phyloP scores from a whole-genome alignment of 2,888 invertebrate species.

The Stenchaetothrips biformis region DNA sequence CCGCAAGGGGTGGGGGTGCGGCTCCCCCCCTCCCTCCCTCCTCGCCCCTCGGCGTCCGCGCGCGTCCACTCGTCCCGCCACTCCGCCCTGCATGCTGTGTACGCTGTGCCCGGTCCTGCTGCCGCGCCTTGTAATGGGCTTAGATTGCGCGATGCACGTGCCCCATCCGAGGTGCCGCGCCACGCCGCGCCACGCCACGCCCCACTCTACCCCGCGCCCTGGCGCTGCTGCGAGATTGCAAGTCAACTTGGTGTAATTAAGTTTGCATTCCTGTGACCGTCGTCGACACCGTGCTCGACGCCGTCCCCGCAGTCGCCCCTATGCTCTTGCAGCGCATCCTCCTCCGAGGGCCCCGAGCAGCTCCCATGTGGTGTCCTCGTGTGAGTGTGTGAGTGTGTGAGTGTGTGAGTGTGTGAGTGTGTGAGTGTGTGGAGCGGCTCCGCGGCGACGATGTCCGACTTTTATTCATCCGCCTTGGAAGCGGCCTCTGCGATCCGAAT shows the following conservation, averaged over 20 bases:
- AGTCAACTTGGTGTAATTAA: conserved; percentile 19
- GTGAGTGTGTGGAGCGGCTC: background rate
- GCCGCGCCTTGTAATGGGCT: background rate
- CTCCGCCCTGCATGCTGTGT: background rate
- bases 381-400: too few relatives aligned
- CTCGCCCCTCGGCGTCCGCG: background rate
- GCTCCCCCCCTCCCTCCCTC: background rate
- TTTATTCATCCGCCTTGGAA: too few relatives aligned
- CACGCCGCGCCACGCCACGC: background rate
- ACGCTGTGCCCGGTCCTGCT: background rate
- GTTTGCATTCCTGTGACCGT: conserved; percentile 15
- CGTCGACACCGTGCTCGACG: background rate
- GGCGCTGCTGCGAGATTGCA: background rate
- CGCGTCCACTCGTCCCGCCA: background rate
- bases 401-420: too few relatives aligned
- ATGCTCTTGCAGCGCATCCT: background rate
- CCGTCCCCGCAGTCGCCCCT: background rate
- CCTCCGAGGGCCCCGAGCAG: too few relatives aligned
- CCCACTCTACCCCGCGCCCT: background rate
- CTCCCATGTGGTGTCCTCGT: too few relatives aligned
- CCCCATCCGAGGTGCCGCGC: background rate
- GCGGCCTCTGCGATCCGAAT: too few relatives aligned
- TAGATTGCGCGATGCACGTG: too few relatives aligned
- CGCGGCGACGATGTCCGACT: background rate
- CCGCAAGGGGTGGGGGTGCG: background rate